These are phyloP conservation scores for Carabus problematicus DNA, from an alignment of 2,888 invertebrate genomes.

Conservation along the genomic window DNA sequence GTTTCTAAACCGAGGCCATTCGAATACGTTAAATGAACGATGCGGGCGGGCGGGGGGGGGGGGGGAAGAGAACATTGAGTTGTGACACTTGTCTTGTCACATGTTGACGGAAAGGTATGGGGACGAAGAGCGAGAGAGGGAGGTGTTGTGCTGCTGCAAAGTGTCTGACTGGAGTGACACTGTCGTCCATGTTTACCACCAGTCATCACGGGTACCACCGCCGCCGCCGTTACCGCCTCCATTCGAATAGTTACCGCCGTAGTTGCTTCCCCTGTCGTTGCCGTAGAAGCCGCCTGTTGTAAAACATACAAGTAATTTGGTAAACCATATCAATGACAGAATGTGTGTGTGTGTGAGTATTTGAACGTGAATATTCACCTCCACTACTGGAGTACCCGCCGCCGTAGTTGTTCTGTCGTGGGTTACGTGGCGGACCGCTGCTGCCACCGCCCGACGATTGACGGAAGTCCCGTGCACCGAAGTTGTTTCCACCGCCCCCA, in stretches of 20 bases:
- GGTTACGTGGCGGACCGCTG: constrained; percentile 61
- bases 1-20: not conserved
- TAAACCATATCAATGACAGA: too few relatives aligned
- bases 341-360: too few relatives aligned
- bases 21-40: not conserved
- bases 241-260: constrained; percentile 55
- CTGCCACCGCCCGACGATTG: constrained; percentile 65
- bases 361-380: constrained; percentile 50
- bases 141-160: constrained; percentile 33
- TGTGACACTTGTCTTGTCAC: not conserved
- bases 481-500: constrained; percentile 61
- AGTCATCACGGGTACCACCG: constrained; percentile 54
- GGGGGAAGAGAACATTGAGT: not conserved
- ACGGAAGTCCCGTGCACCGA: constrained; percentile 74
- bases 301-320: not conserved
- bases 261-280: constrained; percentile 56
- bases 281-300: constrained; percentile 48
- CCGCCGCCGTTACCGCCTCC: constrained; percentile 47
- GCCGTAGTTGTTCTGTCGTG: constrained; percentile 62
- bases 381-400: constrained; percentile 58
- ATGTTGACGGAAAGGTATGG: not conserved
- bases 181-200: constrained; percentile 53
- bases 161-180: constrained; percentile 8
- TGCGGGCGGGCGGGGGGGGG: not conserved
- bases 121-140: not conserved